Evolutionary conservation across 2,113 vertebrate genomes (phyloP).

Genomic region (Aviceda subcristata): DNA sequence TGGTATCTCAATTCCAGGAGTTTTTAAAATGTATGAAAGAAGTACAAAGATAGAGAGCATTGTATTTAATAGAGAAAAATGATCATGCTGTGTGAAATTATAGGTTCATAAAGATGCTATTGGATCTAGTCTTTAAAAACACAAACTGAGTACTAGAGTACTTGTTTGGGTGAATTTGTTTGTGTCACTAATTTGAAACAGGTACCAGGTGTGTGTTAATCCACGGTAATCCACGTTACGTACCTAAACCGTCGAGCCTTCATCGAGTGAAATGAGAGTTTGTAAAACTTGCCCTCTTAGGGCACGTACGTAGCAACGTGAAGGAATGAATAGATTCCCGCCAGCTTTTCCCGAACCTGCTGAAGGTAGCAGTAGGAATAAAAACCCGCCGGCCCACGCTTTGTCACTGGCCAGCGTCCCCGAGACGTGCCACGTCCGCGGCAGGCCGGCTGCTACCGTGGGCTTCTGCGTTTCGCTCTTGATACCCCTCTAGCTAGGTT

Average conservation of each 20-base stretch:
- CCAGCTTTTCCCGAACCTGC: not conserved
- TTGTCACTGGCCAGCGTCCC: not conserved
- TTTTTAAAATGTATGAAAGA: not conserved
- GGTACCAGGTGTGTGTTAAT: not conserved
- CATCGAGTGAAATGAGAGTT: not conserved
- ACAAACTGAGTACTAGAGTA: not conserved
- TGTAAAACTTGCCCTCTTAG: not conserved
- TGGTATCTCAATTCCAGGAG: not conserved
- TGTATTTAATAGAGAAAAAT: not conserved
- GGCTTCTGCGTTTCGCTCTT: not conserved
- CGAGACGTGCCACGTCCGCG: fast-evolving
- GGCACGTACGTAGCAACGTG: not conserved
- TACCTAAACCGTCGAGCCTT: not conserved
- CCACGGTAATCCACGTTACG: not conserved
- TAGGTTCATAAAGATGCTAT: not conserved
- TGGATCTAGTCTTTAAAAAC: not conserved
- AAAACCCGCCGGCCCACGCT: not conserved
- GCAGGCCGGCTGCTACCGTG: not conserved
- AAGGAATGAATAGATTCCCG: not conserved
- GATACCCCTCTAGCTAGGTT: not conserved
- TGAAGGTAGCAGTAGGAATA: not conserved
- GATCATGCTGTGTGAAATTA: not conserved
- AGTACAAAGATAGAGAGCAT: not conserved
- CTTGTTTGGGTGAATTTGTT: not conserved
- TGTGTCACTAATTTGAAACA: not conserved